phyloP scores from a whole-genome alignment of 2,888 invertebrate genomes.

The Eueremaeus valkanovi region DNA sequence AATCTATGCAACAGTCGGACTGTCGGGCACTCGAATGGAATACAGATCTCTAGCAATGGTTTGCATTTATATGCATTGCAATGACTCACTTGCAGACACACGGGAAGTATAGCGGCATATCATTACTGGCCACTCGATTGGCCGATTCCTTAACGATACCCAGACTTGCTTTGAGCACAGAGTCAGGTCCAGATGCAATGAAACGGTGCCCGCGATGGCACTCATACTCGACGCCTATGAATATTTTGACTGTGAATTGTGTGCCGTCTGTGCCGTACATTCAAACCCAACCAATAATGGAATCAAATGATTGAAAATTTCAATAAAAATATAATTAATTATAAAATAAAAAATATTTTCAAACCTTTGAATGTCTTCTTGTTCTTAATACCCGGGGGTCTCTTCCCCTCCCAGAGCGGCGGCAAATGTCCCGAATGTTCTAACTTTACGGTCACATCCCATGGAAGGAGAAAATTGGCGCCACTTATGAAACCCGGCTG shows the following conservation, averaged over 20 bases:
- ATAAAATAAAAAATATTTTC: constrained; percentile 45
- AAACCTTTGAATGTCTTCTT: constrained; percentile 49
- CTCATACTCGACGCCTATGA: constrained; percentile 94
- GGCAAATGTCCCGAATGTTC: constrained; percentile 51
- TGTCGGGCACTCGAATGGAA: background rate
- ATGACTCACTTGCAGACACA: constrained; percentile 69
- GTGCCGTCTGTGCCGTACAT: constrained; percentile 49
- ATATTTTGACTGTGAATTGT: constrained; percentile 76
- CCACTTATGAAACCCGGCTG: constrained; percentile 86
- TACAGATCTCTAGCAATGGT: background rate
- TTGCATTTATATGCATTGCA: background rate
- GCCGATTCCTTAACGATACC: constrained; percentile 75
- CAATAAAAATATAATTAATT: constrained; percentile 23
- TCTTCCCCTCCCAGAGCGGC: constrained; percentile 47
- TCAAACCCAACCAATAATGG: constrained; percentile 4
- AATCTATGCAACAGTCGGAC: background rate
- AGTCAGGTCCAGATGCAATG: constrained; percentile 82
- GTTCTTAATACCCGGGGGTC: constrained; percentile 48
- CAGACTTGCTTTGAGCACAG: constrained; percentile 68
- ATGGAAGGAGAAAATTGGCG: constrained; percentile 85
- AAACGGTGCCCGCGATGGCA: constrained; percentile 95
- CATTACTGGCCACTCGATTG: constrained; percentile 73
- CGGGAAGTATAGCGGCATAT: constrained; percentile 82
- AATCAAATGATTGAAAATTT: constrained; percentile 6
- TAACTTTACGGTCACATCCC: constrained; percentile 73